These are phyloP conservation scores for Drosophila hawaiiensis DNA, from an alignment of 2,888 invertebrate species.

Conservation along the genomic window DNA sequence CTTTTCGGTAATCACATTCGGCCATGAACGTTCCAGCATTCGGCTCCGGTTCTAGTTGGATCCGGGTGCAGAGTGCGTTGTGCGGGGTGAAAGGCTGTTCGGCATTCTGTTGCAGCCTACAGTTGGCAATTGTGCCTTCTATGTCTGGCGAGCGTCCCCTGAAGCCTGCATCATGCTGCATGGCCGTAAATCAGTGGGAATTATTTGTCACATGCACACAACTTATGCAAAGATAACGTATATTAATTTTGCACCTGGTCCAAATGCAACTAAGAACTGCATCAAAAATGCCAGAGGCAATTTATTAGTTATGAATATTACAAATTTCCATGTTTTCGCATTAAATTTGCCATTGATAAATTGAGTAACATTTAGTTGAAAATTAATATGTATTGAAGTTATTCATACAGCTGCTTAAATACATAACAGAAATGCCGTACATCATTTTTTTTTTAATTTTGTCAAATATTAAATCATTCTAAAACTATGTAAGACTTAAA, in stretches of 20 bases:
- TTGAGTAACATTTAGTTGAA: conserved; percentile 51
- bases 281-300: conserved; percentile 54
- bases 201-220: conserved; percentile 75
- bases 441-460: no score
- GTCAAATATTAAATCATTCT: neutral
- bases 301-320: conserved; percentile 46
- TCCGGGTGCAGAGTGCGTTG: no score
- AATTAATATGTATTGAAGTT: conserved; percentile 49
- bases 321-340: conserved; percentile 14
- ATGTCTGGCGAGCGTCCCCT: conserved; percentile 47
- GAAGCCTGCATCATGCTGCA: conserved; percentile 27
- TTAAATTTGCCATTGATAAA: conserved; percentile 28
- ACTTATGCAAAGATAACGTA: conserved; percentile 65
- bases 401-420: conserved; percentile 2
- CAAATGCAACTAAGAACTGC: conserved; percentile 57
- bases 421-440: neutral
- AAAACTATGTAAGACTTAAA: neutral
- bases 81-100: neutral
- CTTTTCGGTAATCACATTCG: conserved; percentile 69
- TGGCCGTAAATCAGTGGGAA: conserved; percentile 72
- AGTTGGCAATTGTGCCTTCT: conserved; percentile 45
- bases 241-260: conserved; percentile 74
- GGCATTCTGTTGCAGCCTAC: conserved; percentile 47
- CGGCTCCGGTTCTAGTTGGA: neutral
- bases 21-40: conserved; percentile 14